These are phyloP conservation scores for Poeciliopsis infans DNA, from an alignment of 2,797 vertebrate species.

Conservation along the genomic window DNA sequence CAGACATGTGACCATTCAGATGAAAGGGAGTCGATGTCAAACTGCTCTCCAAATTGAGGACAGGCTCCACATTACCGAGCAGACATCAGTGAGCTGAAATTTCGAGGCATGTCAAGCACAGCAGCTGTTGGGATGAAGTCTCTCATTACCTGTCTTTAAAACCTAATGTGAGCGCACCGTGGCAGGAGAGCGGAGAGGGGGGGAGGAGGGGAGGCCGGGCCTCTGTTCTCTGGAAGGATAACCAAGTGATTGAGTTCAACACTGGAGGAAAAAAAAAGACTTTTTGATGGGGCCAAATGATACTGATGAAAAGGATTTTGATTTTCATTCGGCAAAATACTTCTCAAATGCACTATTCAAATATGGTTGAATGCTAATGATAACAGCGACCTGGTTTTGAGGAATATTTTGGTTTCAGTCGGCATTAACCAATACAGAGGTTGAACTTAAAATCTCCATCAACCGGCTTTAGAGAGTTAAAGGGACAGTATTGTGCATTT, in stretches of 20 bases:
- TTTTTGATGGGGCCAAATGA: background rate
- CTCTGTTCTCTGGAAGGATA: slow-evolving; percentile 49
- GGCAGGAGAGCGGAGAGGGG: slow-evolving; percentile 15
- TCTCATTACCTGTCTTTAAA: slow-evolving; percentile 81
- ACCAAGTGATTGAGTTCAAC: slow-evolving; percentile 55
- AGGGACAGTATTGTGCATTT: no score
- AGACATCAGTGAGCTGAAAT: slow-evolving; percentile 77
- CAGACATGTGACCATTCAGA: slow-evolving; percentile 80
- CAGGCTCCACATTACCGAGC: slow-evolving; percentile 69
- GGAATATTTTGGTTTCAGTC: background rate
- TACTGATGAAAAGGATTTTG: background rate
- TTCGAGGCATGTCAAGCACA: slow-evolving; percentile 77
- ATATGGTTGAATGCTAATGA: background rate
- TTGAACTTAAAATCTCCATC: background rate
- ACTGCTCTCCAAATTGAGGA: slow-evolving; percentile 77
- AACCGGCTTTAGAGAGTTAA: background rate
- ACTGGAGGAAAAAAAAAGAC: background rate
- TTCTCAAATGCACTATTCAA: background rate
- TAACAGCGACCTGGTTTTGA: background rate
- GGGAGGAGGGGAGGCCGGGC: slow-evolving; percentile 10
- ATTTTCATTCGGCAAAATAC: background rate
- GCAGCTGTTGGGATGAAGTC: slow-evolving; percentile 73
- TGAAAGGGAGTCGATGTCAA: slow-evolving; percentile 78
- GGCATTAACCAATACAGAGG: no score
- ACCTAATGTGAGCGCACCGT: slow-evolving; percentile 62